Base-by-base conservation (phyloP, 2,888 invertebrate genomes). In the Scaptodrosophila latifasciaeformis region DNA sequence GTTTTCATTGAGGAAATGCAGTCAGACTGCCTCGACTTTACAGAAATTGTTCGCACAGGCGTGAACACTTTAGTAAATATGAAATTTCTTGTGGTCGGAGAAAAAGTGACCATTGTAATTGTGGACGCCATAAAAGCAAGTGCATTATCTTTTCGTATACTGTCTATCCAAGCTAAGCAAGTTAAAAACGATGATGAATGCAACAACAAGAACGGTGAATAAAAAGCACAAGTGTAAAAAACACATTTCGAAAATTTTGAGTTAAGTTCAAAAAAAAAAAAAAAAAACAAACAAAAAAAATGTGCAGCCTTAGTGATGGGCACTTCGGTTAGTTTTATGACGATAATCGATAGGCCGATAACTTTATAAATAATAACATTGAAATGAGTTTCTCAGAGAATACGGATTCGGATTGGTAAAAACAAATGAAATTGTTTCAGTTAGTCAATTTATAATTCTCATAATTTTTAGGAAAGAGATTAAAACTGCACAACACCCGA, bases 351-450 rank as follows among this genome's bases (percentile, higher is more conserved):
- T n/a, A n/a, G n/a, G n/a, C n/a, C n/a, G n/a, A n/a, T n/a, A n/a
- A n/a, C n/a, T n/a, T n/a, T n/a, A n/a, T n/a, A n/a, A 24, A 21
- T 39, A 30, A 19, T 24, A 55, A 31, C 34, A 59, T n/a, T n/a
- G n/a, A 54, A 42, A 84, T 85, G 84, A 82, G 82, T 64, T 82
- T 81, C 57, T 81, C 80, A 9, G 82, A 78, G 34, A 85, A 84
- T 56, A 77, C 84, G 1, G 84, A 85, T 59, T 77, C 78, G 1
- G 84, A 84, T 15, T 85, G 85, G 84, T 84, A 6, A 5, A 6
- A 35, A 2, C 18, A 43, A 35, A 35, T 37, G 15, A 2, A 10
- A 7, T 13, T 1, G 27, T 34, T 4, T 12, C n/a, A n/a, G n/a
- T n/a, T n/a, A n/a, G 12, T 34, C 12, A 34, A 34, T 34, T 34